A percentile compares a stretch with the other conserved stretches of the same genome.
Evolutionary conservation across 2,113 vertebrate genomes (phyloP).

Genomic region (Ovis canadensis): DNA sequence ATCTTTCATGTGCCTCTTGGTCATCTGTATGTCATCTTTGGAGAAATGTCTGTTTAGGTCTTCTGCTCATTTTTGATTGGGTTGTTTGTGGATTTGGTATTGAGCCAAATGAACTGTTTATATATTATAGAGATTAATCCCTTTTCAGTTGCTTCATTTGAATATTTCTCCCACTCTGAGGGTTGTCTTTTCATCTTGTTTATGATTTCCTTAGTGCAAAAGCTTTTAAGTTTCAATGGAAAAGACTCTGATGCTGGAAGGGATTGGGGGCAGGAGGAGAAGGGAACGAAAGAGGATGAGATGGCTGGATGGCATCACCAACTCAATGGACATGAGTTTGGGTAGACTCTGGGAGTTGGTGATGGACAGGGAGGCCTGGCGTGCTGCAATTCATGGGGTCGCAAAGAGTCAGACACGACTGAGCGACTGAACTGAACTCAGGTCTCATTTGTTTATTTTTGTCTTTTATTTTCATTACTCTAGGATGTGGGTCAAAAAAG

Average conservation of each 20-base stretch:
- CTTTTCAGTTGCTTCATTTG: neutral
- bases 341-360: too few species aligned
- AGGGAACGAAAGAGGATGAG: too few species aligned
- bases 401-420: fast-evolving
- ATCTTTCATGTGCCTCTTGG: neutral
- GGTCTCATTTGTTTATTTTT: neutral
- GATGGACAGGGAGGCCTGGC: too few species aligned
- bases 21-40: neutral
- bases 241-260: too few species aligned
- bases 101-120: neutral
- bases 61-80: neutral
- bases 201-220: neutral
- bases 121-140: neutral
- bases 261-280: too few species aligned
- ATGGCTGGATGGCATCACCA: too few species aligned
- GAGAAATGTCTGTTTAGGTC: neutral
- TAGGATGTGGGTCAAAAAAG: neutral
- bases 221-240: neutral
- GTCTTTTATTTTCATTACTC: neutral
- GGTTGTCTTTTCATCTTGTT: neutral
- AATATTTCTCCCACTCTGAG: neutral
- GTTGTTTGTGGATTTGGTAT: neutral
- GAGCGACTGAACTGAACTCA: too few species aligned
- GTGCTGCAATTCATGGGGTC: too few species aligned
- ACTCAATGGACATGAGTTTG: too few species aligned